phyloP scores from a whole-genome alignment of 1,140 invertebrate species.

The Odontomachus brunneus region DNA sequence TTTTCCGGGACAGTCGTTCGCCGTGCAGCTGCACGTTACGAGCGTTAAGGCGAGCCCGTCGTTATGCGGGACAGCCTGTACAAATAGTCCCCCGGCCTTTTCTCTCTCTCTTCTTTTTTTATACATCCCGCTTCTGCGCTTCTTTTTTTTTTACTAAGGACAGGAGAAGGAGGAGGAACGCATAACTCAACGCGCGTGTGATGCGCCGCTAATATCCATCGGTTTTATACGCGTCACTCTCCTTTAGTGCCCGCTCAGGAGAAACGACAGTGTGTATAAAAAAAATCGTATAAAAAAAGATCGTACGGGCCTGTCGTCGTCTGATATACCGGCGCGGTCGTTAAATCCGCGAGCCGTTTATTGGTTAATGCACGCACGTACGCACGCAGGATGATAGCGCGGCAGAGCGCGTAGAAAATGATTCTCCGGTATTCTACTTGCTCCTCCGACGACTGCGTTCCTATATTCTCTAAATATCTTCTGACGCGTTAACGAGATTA shows the following conservation, averaged over 20 bases:
- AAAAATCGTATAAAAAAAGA: slow-evolving; percentile 58
- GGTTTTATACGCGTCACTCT: slow-evolving; percentile 33
- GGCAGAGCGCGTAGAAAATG: too few relatives aligned
- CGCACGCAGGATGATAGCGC: too few relatives aligned
- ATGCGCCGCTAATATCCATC: slow-evolving; percentile 49
- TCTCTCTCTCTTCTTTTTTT: slow-evolving; percentile 21
- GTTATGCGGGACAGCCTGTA: slow-evolving; percentile 42
- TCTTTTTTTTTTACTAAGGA: too few relatives aligned
- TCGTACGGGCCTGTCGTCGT: background rate
- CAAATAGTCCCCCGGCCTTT: slow-evolving; percentile 44
- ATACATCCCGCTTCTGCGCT: slow-evolving; percentile 2
- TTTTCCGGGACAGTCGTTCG: slow-evolving; percentile 61
- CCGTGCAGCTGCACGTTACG: slow-evolving; percentile 61
- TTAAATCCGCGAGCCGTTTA: slow-evolving; percentile 49
- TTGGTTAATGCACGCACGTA: slow-evolving; percentile 33
- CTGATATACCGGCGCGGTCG: background rate
- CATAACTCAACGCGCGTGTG: slow-evolving; percentile 42
- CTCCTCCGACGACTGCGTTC: too few relatives aligned
- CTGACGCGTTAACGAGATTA: background rate
- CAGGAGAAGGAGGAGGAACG: background rate
- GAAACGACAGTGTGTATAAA: slow-evolving; percentile 61
- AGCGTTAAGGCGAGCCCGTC: slow-evolving; percentile 61
- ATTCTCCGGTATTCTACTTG: too few relatives aligned
- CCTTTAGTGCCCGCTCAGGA: slow-evolving; percentile 38
- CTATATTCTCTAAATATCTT: too few relatives aligned